phyloP scores from a whole-genome alignment of 2,797 vertebrate genomes.

The Lemur catta region DNA sequence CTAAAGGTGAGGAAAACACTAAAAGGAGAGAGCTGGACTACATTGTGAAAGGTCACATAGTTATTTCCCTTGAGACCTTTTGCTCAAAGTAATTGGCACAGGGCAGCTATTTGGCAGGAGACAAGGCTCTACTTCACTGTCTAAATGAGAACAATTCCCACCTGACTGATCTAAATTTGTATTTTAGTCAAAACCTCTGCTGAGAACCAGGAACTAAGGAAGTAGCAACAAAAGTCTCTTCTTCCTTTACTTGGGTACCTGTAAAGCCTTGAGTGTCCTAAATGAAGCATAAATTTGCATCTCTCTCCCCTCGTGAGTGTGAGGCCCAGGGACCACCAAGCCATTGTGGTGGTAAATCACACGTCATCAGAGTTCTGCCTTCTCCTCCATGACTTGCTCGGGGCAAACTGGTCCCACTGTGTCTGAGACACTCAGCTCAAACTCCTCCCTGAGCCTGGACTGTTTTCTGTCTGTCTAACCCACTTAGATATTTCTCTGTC shows the following conservation, averaged over 20 bases:
- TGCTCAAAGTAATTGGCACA: background rate
- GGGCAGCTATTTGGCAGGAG: background rate
- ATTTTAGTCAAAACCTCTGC: background rate
- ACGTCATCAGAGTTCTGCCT: rapidly evolving
- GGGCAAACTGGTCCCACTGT: background rate
- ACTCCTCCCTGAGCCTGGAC: background rate
- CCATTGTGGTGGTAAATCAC: rapidly evolving
- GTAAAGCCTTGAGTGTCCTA: background rate
- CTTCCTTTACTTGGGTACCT: background rate
- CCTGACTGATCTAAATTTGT: background rate
- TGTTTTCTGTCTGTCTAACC: background rate
- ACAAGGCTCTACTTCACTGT: background rate
- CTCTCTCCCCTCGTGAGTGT: background rate
- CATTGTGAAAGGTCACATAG: background rate
- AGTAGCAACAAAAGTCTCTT: background rate
- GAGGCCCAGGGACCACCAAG: background rate
- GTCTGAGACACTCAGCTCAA: background rate
- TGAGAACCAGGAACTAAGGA: background rate
- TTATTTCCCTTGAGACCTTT: background rate
- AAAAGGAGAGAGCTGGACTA: background rate
- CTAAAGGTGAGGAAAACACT: background rate
- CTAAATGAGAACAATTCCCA: background rate
- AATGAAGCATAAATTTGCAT: background rate
- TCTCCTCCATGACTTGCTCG: background rate
- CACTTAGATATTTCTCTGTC: background rate